A percentile compares a stretch with the other conserved stretches of the same genome.
phyloP scores from a whole-genome alignment of 2,888 invertebrate species.

The Tuta absoluta region DNA sequence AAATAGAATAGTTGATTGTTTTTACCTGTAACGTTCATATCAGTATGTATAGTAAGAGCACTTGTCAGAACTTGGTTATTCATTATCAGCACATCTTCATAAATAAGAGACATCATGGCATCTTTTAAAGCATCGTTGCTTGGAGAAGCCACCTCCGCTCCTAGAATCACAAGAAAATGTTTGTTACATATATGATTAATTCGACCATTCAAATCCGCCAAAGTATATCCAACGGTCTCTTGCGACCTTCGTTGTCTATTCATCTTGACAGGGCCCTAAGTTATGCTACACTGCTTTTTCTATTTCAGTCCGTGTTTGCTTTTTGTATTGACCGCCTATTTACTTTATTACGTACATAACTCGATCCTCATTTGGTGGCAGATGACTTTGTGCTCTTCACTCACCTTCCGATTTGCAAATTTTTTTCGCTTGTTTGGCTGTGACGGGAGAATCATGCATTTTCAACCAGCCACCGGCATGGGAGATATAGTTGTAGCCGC shows the following conservation, averaged over 20 bases:
- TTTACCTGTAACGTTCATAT: not conserved
- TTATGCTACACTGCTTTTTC: no score
- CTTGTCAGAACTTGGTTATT: not conserved
- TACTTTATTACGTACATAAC: no score
- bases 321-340: not conserved
- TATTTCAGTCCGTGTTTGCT: no score
- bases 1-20: not conserved
- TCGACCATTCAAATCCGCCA: no score
- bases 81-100: not conserved
- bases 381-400: no score
- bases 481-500: not conserved
- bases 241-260: no score
- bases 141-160: not conserved
- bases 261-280: no score
- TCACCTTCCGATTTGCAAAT: not conserved
- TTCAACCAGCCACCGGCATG: not conserved
- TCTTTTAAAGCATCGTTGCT: not conserved
- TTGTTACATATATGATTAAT: not conserved
- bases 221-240: not conserved
- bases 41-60: not conserved
- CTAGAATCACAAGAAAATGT: not conserved
- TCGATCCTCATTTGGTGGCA: no score
- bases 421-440: not conserved
- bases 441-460: not conserved
- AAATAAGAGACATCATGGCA: constrained; percentile 6